Conservation (phyloP, 2,797 vertebrate species). For the Diglossa cyanea region DNA sequence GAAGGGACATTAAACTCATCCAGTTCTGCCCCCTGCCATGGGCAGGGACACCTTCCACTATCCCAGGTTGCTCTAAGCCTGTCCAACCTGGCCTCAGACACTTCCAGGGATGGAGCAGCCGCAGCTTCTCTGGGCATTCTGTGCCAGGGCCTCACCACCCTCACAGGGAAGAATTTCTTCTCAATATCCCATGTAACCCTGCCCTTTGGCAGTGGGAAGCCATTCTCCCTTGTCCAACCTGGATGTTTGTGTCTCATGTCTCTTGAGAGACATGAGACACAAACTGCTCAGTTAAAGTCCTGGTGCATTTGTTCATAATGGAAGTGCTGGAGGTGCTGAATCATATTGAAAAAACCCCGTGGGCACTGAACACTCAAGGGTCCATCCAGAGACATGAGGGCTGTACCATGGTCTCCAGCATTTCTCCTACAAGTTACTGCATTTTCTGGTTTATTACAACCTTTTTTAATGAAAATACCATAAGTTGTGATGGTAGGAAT, state of each 20-base stretch:
- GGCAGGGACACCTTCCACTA: background rate
- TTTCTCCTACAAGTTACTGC: background rate
- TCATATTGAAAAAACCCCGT: background rate
- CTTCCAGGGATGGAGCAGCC: background rate
- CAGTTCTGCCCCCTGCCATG: background rate
- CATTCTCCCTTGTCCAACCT: background rate
- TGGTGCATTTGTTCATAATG: background rate
- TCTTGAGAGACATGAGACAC: fast-evolving
- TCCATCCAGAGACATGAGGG: background rate
- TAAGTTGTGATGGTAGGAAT: background rate
- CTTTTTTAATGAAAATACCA: background rate
- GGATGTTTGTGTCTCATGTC: no score
- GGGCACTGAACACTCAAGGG: background rate
- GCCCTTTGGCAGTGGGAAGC: background rate
- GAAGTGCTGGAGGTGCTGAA: background rate
- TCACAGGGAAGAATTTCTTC: background rate
- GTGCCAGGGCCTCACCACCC: background rate
- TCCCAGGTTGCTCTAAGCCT: fast-evolving
- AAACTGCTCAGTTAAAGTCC: no score
- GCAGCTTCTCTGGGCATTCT: background rate
- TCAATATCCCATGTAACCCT: background rate
- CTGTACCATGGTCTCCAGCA: background rate
- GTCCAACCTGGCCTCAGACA: fast-evolving
- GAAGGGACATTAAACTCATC: background rate
- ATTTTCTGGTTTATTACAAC: background rate